Evolutionary conservation across 2,888 invertebrate species (phyloP), one percentile per base, ranked within the genome.

Genomic region (Phaedon cochleariae): DNA sequence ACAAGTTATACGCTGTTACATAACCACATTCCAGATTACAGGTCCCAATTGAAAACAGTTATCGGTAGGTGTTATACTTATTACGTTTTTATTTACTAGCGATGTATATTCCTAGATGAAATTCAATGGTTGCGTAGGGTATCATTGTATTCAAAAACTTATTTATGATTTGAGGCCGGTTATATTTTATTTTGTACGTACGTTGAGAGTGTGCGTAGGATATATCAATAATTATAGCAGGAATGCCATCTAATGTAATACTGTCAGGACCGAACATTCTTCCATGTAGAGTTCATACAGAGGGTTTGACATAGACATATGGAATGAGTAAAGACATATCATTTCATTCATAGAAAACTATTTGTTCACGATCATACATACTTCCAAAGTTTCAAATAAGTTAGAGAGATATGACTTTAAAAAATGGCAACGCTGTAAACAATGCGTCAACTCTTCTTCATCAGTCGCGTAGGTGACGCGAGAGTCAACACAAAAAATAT

Each of bases 41-140:
- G 41, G 41, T 41, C 41, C 26, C 15, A n/a, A 41, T 41, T 41
- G 15, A 41, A 15, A 41, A 41, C 41, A 41, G 41, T 41, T 41
- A 41, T 41, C 41, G 41, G 41, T 41, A 41, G 41, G 41, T 41
- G 41, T 41, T 41, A 41, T 41, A 41, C 15, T 41, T 41, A 41
- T 41, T 15, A 41, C 15, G 41, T 41, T 41, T 34, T 41, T 41
- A 41, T 41, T 41, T 41, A 41, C 3, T 15, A 41, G n/a, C 41
- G 3, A 12, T 41, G 15, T 41, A 41, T 41, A 15, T 41, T 41
- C 41, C 41, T 41, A 41, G 41, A 41, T 41, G 41, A 6, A 41
- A n/a, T 41, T 41, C 41, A 41, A 41, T 41, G 41, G 41, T 15
- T 41, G 41, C 41, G 41, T 41, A 41, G 41, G 41, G n/a, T 41